Evolutionary conservation across 2,797 vertebrate species (phyloP).

Genomic region (Tympanoctomys barrerae): DNA sequence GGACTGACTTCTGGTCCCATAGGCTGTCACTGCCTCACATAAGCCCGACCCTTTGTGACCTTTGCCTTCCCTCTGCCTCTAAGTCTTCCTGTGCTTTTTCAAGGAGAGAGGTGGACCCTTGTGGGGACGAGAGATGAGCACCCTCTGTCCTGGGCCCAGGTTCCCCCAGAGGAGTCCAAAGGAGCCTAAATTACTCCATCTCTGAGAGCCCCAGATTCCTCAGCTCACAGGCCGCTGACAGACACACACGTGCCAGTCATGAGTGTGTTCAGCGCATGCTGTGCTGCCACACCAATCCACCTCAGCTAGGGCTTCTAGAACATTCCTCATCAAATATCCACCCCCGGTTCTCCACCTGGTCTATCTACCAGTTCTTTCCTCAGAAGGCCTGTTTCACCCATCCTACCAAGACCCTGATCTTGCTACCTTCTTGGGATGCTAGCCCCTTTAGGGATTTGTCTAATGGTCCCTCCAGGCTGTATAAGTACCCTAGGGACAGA

Average conservation of each 20-base stretch:
- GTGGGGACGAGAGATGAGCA: too few species aligned
- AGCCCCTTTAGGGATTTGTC: neutral
- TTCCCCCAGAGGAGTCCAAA: neutral
- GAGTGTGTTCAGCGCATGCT: neutral
- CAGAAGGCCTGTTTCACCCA: neutral
- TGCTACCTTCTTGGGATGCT: neutral
- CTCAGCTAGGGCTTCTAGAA: slow-evolving; percentile 13
- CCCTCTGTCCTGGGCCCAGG: neutral
- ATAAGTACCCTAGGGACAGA: neutral
- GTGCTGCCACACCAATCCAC: neutral
- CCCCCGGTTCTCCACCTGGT: neutral
- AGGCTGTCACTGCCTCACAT: neutral
- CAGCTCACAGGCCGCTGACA: neutral
- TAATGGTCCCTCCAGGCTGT: neutral
- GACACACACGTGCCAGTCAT: neutral
- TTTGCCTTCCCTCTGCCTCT: neutral
- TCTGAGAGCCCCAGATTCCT: neutral
- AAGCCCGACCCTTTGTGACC: neutral
- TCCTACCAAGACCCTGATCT: neutral
- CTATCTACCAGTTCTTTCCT: neutral
- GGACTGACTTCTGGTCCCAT: neutral
- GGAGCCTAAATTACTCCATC: neutral
- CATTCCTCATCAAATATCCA: neutral
- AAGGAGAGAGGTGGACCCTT: neutral
- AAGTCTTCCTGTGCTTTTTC: neutral